A percentile compares a stretch with the other conserved stretches of the same genome.
These are phyloP conservation scores for Sclerodermus sp. DNA, from an alignment of 2,888 invertebrate genomes.

Conservation along the genomic window DNA sequence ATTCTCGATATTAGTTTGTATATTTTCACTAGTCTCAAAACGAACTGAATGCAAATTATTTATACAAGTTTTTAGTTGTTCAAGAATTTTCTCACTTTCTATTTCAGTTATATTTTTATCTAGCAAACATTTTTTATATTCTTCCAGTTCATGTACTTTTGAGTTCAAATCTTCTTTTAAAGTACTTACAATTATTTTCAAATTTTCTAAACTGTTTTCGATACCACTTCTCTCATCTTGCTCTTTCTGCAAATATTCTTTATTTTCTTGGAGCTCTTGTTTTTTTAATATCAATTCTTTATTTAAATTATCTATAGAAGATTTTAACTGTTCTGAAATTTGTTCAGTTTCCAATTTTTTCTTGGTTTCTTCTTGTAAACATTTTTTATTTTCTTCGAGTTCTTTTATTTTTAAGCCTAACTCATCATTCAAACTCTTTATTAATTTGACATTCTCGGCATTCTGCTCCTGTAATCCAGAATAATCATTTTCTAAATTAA, in stretches of 20 bases:
- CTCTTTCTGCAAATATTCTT: neutral
- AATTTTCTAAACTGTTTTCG: too few relatives aligned
- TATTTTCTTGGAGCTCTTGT: constrained; percentile 11
- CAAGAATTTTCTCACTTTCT: too few relatives aligned
- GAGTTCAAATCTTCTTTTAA: constrained; percentile 10
- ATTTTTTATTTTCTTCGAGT: constrained; percentile 14
- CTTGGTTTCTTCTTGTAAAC: constrained; percentile 8
- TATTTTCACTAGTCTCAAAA: neutral
- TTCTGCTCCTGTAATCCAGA: constrained; percentile 16
- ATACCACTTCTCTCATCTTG: too few relatives aligned
- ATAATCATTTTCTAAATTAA: constrained; percentile 14
- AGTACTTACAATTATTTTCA: constrained; percentile 1
- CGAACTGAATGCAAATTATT: neutral
- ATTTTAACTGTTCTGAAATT: constrained; percentile 16
- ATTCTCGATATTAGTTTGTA: neutral
- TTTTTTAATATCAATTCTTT: constrained; percentile 18
- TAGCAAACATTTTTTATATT: too few relatives aligned
- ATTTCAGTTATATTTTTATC: too few relatives aligned
- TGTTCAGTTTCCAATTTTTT: constrained; percentile 17
- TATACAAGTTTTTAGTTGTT: neutral
- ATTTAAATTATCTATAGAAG: constrained; percentile 16
- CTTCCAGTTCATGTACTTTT: too few relatives aligned
- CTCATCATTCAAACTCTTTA: constrained; percentile 21
- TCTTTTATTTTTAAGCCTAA: constrained; percentile 18
- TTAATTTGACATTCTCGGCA: constrained; percentile 13